Evolutionary conservation across 2,797 vertebrate genomes (phyloP).

Genomic region (Hapalemur alaotrensis): DNA sequence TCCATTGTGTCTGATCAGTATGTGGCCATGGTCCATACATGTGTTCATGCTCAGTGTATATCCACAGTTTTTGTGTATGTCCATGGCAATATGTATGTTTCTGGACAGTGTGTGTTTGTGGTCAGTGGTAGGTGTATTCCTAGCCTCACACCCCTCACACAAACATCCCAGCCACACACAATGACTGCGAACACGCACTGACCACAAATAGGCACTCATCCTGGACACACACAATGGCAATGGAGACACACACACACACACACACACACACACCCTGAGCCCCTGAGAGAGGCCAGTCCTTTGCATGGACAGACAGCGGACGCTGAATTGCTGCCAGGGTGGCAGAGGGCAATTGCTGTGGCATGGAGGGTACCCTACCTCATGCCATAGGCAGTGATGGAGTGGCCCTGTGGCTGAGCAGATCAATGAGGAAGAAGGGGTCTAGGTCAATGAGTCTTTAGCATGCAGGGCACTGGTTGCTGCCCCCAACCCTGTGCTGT

Average conservation of each 20-base stretch:
- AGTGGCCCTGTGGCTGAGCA: background rate
- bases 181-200: background rate
- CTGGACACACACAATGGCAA: background rate
- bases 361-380: background rate
- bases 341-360: background rate
- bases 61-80: background rate
- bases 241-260: background rate
- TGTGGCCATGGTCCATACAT: background rate
- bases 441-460: slow-evolving; percentile 94
- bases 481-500: background rate
- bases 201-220: background rate
- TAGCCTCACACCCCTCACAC: background rate
- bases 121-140: background rate
- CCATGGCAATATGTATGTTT: background rate
- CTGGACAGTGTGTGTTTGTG: background rate
- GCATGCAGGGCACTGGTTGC: slow-evolving; percentile 90
- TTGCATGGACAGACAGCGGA: background rate
- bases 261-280: background rate
- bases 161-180: background rate
- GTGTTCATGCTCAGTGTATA: background rate
- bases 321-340: background rate
- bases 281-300: background rate
- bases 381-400: background rate
- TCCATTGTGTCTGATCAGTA: background rate
- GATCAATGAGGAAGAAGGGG: slow-evolving; percentile 76